Conservation (phyloP, 2,888 invertebrate species). For the Perizoma affinitatum region DNA sequence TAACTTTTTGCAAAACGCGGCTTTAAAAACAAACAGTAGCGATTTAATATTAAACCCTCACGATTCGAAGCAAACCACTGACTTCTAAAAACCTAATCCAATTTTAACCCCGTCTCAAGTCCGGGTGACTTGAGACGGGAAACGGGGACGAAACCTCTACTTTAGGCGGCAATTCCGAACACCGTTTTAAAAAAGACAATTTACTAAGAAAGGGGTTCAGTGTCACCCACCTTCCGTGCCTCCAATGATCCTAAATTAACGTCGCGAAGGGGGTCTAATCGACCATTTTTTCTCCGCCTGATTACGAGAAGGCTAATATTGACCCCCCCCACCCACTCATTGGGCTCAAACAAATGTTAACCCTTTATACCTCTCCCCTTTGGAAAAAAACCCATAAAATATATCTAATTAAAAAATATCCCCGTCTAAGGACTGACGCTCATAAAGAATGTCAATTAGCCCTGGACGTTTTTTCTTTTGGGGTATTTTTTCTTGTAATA, state of each 20-base stretch:
- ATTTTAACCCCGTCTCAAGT: constrained; percentile 34
- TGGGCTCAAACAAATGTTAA: constrained; percentile 81
- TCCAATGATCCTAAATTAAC: constrained; percentile 82
- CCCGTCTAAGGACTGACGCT: constrained; percentile 82
- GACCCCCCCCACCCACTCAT: constrained; percentile 70
- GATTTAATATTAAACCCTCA: constrained; percentile 20
- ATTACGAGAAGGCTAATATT: constrained; percentile 83
- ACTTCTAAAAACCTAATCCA: constrained; percentile 35
- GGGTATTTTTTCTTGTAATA: constrained; percentile 69
- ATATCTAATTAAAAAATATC: constrained; percentile 86
- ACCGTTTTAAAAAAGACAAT: constrained; percentile 65
- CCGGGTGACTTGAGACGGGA: too few species aligned
- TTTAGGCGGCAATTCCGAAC: constrained; percentile 59
- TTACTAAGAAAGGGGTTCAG: constrained; percentile 46
- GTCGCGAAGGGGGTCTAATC: constrained; percentile 76
- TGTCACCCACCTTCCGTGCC: constrained; percentile 45
- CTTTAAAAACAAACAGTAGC: constrained; percentile 3
- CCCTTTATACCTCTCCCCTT: constrained; percentile 80
- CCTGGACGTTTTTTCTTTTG: constrained; percentile 74
- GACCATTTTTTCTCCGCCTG: constrained; percentile 82
- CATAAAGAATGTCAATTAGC: constrained; percentile 85
- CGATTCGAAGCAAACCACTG: constrained; percentile 20
- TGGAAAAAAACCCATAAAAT: constrained; percentile 84
- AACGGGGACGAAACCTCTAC: constrained; percentile 67
- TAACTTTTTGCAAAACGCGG: background rate